phyloP scores from a whole-genome alignment of 2,797 vertebrate genomes.

The Anabacerthia variegaticeps region DNA sequence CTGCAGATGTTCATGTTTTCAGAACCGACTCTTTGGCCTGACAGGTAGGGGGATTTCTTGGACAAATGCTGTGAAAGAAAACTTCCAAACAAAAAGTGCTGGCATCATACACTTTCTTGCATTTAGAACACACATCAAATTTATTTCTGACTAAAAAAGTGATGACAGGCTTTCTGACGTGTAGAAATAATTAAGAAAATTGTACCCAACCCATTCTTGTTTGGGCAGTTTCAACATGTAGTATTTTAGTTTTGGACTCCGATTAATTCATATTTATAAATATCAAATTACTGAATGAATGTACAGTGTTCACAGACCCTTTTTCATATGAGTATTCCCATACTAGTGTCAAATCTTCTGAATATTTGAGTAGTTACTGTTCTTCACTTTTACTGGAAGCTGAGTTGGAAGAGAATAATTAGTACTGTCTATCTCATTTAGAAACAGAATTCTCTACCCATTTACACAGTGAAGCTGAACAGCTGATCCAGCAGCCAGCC shows the following conservation, averaged over 20 bases:
- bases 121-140: background rate
- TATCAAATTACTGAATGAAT: background rate
- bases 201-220: background rate
- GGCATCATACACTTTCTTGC: background rate
- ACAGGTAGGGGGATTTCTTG: background rate
- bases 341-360: background rate
- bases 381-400: background rate
- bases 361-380: background rate
- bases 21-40: background rate
- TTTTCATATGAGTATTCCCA: background rate
- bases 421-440: background rate
- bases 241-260: background rate
- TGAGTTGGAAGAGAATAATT: background rate
- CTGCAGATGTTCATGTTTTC: background rate
- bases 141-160: background rate
- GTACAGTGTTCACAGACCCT: background rate
- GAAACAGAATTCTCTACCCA: background rate
- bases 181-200: background rate
- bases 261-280: background rate
- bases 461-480: background rate
- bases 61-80: background rate
- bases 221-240: background rate
- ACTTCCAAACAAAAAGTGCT: background rate
- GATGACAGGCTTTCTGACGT: background rate
- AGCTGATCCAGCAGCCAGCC: background rate